Evolutionary conservation across 1,140 invertebrate genomes (phyloP).

Genomic region (Ostrea edulis): DNA sequence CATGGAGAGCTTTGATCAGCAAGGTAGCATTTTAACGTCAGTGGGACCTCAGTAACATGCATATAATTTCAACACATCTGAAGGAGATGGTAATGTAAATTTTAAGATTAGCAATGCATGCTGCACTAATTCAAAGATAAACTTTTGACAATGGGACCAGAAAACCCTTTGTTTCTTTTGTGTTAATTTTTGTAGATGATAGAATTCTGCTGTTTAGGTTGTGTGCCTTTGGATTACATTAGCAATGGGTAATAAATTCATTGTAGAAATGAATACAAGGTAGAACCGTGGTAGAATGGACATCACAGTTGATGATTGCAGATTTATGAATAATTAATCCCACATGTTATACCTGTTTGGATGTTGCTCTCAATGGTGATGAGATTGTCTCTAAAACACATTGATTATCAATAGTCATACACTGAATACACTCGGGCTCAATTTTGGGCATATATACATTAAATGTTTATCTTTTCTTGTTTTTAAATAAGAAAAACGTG

Average conservation of each 20-base stretch:
- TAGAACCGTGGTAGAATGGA: background rate
- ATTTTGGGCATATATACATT: too few species aligned
- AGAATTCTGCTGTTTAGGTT: background rate
- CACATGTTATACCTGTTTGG: background rate
- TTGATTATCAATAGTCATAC: conserved; percentile 23
- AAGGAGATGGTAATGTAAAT: too few species aligned
- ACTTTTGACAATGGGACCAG: background rate
- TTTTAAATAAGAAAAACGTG: too few species aligned
- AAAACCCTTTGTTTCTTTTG: background rate
- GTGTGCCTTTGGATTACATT: too few species aligned
- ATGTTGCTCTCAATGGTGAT: background rate
- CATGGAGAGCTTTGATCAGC: background rate
- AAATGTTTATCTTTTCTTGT: too few species aligned
- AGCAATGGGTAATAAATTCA: too few species aligned
- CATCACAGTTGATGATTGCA: background rate
- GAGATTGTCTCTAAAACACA: background rate
- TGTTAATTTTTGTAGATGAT: background rate
- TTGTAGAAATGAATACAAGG: too few species aligned
- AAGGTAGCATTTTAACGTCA: background rate
- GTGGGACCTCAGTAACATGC: background rate
- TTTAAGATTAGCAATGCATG: background rate
- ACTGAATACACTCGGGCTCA: background rate
- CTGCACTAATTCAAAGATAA: background rate
- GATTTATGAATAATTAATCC: conserved; percentile 10
- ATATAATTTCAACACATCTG: background rate